phyloP scores from a whole-genome alignment of 2,797 vertebrate genomes.

The Halcyon chelicuti region DNA sequence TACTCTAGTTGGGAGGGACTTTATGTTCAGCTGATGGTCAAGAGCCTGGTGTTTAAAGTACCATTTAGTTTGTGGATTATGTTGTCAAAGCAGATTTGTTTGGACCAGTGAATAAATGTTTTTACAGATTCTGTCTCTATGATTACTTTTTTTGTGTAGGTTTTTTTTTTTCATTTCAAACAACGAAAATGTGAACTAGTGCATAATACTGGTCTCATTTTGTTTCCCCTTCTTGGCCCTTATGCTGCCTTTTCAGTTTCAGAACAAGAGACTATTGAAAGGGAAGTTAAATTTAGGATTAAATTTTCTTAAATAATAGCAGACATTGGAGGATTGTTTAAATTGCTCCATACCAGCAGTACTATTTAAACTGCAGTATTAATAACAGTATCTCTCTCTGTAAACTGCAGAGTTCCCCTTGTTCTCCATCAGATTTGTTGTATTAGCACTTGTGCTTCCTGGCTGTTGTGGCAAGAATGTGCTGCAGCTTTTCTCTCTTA shows the following conservation, averaged over 20 bases:
- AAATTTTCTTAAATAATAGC: background rate
- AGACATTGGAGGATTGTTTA: background rate
- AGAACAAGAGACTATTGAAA: background rate
- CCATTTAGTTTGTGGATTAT: conserved; percentile 1
- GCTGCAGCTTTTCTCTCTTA: background rate
- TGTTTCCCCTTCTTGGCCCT: background rate
- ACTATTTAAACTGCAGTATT: background rate
- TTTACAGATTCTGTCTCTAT: background rate
- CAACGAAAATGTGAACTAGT: background rate
- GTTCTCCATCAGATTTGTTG: background rate
- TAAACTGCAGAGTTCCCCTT: background rate
- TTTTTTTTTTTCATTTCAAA: background rate
- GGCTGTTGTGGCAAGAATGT: too few relatives aligned
- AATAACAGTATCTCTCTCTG: background rate
- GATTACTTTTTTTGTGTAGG: background rate
- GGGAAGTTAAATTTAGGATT: background rate
- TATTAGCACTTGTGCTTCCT: background rate
- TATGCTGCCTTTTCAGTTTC: background rate
- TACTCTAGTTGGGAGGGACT: background rate
- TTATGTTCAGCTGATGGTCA: background rate
- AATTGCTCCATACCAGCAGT: background rate
- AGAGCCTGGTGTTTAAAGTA: background rate
- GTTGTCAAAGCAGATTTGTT: conserved; percentile 21
- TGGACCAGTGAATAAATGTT: background rate
- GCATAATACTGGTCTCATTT: background rate